Evolutionary conservation across 1,140 invertebrate species (phyloP), one percentile per base, ranked within the genome.

Genomic region (Halesus radiatus): DNA sequence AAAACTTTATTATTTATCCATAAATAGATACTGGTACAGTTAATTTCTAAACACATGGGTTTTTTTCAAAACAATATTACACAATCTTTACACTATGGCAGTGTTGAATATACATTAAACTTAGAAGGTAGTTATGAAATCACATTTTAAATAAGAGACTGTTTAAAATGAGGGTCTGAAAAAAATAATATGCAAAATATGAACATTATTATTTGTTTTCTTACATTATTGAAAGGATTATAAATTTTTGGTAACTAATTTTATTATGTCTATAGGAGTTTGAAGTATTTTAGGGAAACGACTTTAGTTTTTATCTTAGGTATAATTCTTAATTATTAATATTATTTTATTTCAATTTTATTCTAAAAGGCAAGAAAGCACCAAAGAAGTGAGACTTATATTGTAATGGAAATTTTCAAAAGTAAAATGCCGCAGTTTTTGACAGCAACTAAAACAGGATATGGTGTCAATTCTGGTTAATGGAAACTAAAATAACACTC

Each of bases 391-490:
- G 72, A 75, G 53, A 58, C 56, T 37, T 68, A 37, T 37, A 37
- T 37, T 37, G 32, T 37, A 37, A 37, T 37, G 64, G 23, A 56
- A 75, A 54, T 45, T 18, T 64, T 66, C 16, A 20, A 60, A 77
- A 77, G 75, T 77, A 77, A 77, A 64, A 22, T 77, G 75, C 75
- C 75, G 75, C 75, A 77, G 75, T 60, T 45, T 45, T 20, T 52
- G 32, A 52, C 50, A 50, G 64, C 32, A 37, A 37, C n/a, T 52
- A 3, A 29, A 29, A 29, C 5, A 29, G 26, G 26, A 29, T 29
- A 29, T 29, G 26, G 26, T 20, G 13, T 72, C 3, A 72, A 50
- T 52, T 32, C 10, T 13, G 10, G 32, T 37, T 5, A 50, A 20
- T 7, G 50, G 68, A 52, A 72, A 72, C 68, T 72, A 72, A 72